Base-by-base conservation (phyloP, 2,888 invertebrate species). In the Caenorhabditis imperialis region DNA sequence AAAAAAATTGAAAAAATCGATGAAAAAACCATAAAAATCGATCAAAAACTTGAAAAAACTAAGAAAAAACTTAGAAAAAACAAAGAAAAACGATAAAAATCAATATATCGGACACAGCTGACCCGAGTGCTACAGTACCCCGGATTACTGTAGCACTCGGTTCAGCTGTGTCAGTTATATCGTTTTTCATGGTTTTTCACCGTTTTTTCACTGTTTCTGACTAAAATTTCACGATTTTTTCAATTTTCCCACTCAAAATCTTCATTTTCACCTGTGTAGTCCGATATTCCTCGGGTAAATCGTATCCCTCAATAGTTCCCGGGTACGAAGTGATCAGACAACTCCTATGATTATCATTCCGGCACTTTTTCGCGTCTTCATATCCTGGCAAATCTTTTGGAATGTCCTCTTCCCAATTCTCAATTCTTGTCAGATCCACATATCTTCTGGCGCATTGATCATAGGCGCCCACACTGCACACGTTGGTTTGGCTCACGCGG, bases 381-480 rank as follows among this genome's bases (percentile, higher is more conserved):
- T 65, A 67, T 2, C 78, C 79, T 2, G 57, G 40, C n/a, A 79
- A 37, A 37, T 79, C 77, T 8, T 69, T 71, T 25, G 79, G 78
- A 48, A 81, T 62, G 23, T 78, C 69, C 16, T 72, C 71, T 1
- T 77, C 53, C 60, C 75, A 78, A 48, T 77, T 77, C 16, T 54
- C 60, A n/a, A 58, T 48, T 25, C 71, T 25, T 3, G 78, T 61
- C 22, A 79, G 48, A 20, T 84, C 83, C 25, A 84, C 75, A 61
- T 82, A 84, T 25, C 78, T 42, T 6, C 82, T 35, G 5, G 81
- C 78, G 55, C 84, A 84, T n/a, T 73, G 65, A 44, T 83, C 83
- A 47, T 82, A 84, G n/a, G 77, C 78, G n/a, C 76, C 77, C 2
- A 84, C 81, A 25, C 78, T 81, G 42, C 84, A 84, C 14, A 82